Evolutionary conservation across 37 sponge, comb jelly and placozoan species (phyloP).

Genomic region (Oscarella lobularis): DNA sequence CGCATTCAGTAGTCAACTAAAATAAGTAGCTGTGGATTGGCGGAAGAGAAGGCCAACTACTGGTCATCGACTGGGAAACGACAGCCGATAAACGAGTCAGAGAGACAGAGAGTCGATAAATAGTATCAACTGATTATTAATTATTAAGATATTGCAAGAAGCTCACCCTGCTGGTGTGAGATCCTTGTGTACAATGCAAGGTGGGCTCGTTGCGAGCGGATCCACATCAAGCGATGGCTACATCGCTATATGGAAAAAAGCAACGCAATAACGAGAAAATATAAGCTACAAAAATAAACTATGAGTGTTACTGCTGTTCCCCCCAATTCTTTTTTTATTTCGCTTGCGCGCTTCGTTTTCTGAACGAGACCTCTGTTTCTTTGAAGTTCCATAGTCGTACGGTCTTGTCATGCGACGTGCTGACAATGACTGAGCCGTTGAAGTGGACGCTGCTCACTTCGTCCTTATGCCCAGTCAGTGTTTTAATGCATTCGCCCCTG

Average conservation of each 20-base stretch:
- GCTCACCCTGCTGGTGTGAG: not conserved
- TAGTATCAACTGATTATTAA: not conserved
- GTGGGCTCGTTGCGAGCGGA: not conserved
- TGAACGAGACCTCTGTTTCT: not conserved
- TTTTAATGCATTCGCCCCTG: not conserved
- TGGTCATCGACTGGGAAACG: too few relatives aligned
- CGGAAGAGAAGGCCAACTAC: too few relatives aligned
- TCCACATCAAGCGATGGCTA: not conserved
- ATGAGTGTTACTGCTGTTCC: not conserved
- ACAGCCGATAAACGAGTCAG: too few relatives aligned
- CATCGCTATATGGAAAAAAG: not conserved
- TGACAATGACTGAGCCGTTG: not conserved
- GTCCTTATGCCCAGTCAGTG: not conserved
- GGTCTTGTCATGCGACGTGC: not conserved
- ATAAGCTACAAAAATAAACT: too few relatives aligned
- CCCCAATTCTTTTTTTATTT: not conserved
- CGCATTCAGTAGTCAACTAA: too few relatives aligned
- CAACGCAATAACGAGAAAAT: too few relatives aligned
- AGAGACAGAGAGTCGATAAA: too few relatives aligned
- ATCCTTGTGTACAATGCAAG: not conserved
- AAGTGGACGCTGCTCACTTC: not conserved
- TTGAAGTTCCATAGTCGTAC: slow-evolving; percentile 1
- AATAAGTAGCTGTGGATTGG: too few relatives aligned
- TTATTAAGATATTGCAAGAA: not conserved
- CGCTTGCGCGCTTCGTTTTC: not conserved